A percentile compares a stretch with the other conserved stretches of the same genome.
These are phyloP conservation scores for Lepidocolaptes lacrymiger DNA, from an alignment of 2,797 vertebrate species.

Conservation along the genomic window DNA sequence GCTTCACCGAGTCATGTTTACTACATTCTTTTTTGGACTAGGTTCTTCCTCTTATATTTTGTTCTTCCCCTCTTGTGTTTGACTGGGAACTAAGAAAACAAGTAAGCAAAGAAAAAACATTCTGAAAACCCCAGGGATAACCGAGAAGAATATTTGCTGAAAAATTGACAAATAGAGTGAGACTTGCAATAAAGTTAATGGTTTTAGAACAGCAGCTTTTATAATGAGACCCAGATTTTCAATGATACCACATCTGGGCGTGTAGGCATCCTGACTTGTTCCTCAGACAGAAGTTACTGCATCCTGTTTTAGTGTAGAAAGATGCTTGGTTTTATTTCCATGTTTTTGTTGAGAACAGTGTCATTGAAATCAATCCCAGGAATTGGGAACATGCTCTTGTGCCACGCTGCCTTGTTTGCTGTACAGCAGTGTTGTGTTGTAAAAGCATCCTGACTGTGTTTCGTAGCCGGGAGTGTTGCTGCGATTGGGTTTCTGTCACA, in stretches of 20 bases:
- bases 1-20: background rate
- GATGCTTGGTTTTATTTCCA: background rate
- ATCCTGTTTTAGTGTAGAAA: background rate
- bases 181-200: background rate
- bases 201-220: background rate
- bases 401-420: background rate
- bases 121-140: background rate
- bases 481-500: background rate
- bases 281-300: background rate
- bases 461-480: background rate
- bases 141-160: background rate
- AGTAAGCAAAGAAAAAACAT: background rate
- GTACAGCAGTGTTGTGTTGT: rapidly evolving
- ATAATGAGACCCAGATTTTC: background rate
- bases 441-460: background rate
- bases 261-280: background rate
- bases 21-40: background rate
- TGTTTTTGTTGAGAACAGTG: background rate
- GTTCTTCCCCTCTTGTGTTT: background rate
- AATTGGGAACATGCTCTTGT: background rate
- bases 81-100: background rate
- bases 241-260: background rate
- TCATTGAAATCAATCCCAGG: background rate
- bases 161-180: background rate
- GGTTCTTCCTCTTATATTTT: background rate